These are phyloP conservation scores for Calosoma granatense DNA, from an alignment of 1,140 invertebrate species.

Conservation along the genomic window DNA sequence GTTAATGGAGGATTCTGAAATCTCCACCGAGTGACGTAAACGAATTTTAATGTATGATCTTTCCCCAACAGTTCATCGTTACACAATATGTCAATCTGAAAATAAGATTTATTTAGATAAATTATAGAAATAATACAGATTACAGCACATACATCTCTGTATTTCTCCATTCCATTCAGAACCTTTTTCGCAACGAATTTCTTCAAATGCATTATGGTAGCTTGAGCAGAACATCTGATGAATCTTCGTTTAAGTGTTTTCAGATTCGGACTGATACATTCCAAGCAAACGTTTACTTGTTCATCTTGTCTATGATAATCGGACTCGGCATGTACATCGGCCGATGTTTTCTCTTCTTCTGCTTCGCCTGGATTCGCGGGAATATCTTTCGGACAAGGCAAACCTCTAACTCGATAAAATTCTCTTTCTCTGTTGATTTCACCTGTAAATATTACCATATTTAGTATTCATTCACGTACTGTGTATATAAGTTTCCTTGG, in stretches of 20 bases:
- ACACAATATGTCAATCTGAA: conserved; percentile 93
- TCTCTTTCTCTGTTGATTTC: conserved; percentile 78
- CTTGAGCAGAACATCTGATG: conserved; percentile 89
- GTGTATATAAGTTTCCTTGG: not conserved
- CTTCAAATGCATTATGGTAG: conserved; percentile 93
- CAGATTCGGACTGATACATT: conserved; percentile 74
- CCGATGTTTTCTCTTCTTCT: conserved; percentile 51
- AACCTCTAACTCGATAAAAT: conserved; percentile 72
- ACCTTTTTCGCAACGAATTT: conserved; percentile 97
- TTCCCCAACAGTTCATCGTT: conserved; percentile 97
- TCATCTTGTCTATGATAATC: conserved; percentile 93
- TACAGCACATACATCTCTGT: conserved; percentile 73
- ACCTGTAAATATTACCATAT: conserved; percentile 44
- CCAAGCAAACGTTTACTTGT: conserved; percentile 86
- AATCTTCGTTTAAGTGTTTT: conserved; percentile 80
- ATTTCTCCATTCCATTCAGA: conserved; percentile 80
- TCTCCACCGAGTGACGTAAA: conserved; percentile 94
- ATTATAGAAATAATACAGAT: not conserved
- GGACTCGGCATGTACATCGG: conserved; percentile 65
- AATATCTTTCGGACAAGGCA: conserved; percentile 82
- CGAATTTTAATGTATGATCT: conserved; percentile 98
- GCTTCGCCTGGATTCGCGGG: conserved; percentile 51
- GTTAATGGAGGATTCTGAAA: conserved; percentile 82
- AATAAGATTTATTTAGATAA: conserved; percentile 25
- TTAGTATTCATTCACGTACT: not conserved